Evolutionary conservation across 1,140 invertebrate species (phyloP).

Genomic region (Pantala flavescens): DNA sequence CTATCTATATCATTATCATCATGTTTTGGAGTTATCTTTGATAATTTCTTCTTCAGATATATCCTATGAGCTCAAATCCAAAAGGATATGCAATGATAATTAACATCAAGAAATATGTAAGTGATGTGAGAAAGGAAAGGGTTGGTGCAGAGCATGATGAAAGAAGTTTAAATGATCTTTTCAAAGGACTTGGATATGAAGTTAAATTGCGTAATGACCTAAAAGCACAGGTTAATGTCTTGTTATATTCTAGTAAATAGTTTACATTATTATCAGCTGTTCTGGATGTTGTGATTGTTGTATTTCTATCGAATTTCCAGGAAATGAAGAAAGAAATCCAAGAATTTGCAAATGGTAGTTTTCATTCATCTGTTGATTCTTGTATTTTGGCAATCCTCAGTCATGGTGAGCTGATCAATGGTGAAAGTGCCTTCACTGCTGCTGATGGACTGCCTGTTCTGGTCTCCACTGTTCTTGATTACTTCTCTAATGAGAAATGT

Average conservation of each 20-base stretch:
- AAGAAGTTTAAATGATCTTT: not conserved
- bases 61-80: not conserved
- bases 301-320: not conserved
- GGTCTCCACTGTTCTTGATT: not conserved
- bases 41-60: not conserved
- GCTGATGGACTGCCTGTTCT: not conserved
- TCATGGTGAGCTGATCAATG: not conserved
- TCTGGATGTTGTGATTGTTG: not conserved
- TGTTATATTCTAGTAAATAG: not conserved
- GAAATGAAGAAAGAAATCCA: not conserved
- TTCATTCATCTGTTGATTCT: not conserved
- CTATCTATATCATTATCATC: too few relatives aligned
- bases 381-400: not conserved
- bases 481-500: not conserved
- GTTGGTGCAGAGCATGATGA: not conserved
- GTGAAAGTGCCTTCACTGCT: not conserved
- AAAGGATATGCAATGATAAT: not conserved
- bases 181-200: not conserved
- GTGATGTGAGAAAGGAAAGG: not conserved
- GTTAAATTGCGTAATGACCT: not conserved
- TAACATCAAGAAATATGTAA: not conserved
- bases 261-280: not conserved
- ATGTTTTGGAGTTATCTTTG: too few relatives aligned
- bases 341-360: not conserved
- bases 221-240: not conserved